Evolutionary conservation across 2,888 invertebrate species (phyloP).

Genomic region (Phyto melanocephala): DNA sequence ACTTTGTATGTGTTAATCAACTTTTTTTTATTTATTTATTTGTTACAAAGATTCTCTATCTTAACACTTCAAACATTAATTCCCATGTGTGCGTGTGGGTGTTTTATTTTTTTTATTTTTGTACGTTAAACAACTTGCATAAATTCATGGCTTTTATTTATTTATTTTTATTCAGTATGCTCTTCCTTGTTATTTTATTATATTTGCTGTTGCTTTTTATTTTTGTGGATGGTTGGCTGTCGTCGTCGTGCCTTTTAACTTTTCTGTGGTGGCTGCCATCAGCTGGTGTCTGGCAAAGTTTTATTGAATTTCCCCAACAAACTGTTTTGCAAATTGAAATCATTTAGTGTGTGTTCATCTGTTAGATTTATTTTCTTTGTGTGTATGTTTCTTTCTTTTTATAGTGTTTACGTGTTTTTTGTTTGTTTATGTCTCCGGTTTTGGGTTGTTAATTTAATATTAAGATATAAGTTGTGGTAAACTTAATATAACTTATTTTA

Average conservation of each 20-base stretch:
- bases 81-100: constrained; percentile 48
- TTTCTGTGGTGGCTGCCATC: constrained; percentile 3
- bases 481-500: constrained; percentile 21
- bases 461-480: constrained; percentile 11
- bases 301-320: constrained; percentile 58
- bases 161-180: constrained; percentile 1
- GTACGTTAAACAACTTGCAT: constrained; percentile 23
- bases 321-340: constrained; percentile 60
- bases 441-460: constrained; percentile 21
- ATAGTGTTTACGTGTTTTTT: background rate
- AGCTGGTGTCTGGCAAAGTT: constrained; percentile 54
- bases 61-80: background rate
- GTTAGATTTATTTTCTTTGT: constrained; percentile 9
- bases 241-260: constrained; percentile 9
- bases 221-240: background rate
- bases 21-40: constrained; percentile 26
- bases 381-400: background rate
- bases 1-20: constrained; percentile 22
- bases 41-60: background rate
- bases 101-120: constrained; percentile 3
- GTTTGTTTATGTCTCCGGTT: background rate
- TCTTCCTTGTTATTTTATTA: constrained; percentile 8
- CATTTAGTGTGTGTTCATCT: constrained; percentile 56
- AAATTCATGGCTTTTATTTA: constrained; percentile 33
- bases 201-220: background rate